Conservation (phyloP, 1,140 invertebrate species). For the Teleogryllus occipitalis region DNA sequence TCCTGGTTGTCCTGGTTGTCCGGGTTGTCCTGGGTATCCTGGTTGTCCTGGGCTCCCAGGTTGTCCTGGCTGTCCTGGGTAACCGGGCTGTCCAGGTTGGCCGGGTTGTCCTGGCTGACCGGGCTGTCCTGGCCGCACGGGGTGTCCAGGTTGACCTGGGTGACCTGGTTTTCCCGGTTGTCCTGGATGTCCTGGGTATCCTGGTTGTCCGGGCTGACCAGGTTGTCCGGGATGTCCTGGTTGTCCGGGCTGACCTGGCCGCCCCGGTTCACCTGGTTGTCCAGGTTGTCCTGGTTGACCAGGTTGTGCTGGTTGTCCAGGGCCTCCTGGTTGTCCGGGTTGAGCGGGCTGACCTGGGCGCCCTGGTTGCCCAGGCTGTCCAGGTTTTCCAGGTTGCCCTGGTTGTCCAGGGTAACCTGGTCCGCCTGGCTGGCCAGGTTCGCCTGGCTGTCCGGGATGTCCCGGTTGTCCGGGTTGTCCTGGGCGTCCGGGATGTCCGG, state of each 20-base stretch:
- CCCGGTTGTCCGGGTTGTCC: neutral
- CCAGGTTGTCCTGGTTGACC: neutral
- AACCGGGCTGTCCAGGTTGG: slow-evolving; percentile 22
- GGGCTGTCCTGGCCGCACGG: neutral
- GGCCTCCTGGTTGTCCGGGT: slow-evolving; percentile 16
- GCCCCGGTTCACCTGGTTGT: neutral
- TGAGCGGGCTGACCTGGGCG: neutral
- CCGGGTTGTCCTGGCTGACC: slow-evolving; percentile 16
- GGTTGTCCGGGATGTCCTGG: neutral
- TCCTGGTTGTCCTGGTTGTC: slow-evolving; percentile 24
- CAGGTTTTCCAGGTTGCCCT: neutral
- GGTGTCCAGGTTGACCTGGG: neutral
- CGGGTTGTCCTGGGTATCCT: slow-evolving; percentile 22
- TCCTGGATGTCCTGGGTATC: neutral
- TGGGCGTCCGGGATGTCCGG: neutral
- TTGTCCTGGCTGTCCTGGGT: slow-evolving; percentile 23
- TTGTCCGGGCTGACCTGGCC: slow-evolving; percentile 7
- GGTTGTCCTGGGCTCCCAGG: slow-evolving; percentile 21
- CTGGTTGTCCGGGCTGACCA: neutral
- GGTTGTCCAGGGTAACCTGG: neutral
- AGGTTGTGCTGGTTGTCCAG: slow-evolving; percentile 13
- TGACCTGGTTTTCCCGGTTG: neutral
- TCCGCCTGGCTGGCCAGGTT: neutral
- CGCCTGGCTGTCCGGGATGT: slow-evolving; percentile 6
- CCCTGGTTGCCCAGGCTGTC: slow-evolving; percentile 8